Conservation (phyloP, 2,797 vertebrate species). For the Catharus ustulatus region DNA sequence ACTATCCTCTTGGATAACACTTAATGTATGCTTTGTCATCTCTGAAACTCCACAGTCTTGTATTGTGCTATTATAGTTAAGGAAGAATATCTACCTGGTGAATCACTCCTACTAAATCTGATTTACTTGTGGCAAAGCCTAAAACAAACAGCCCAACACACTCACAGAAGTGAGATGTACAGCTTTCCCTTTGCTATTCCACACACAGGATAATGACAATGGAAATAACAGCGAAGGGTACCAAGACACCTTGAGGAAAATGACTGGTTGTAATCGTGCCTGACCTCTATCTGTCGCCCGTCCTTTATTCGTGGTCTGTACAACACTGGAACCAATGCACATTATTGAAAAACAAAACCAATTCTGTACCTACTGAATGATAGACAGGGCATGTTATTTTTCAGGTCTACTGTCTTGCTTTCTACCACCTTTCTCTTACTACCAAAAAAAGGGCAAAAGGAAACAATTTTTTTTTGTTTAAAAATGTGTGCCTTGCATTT, state of each 20-base stretch:
- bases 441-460: constrained; percentile 58
- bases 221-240: constrained; percentile 25
- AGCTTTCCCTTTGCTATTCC: constrained; percentile 43
- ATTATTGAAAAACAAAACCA: constrained; percentile 70
- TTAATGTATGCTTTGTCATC: constrained; percentile 61
- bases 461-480: constrained; percentile 66
- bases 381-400: constrained; percentile 31
- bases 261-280: constrained; percentile 19
- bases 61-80: constrained; percentile 21
- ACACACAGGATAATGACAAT: constrained; percentile 42
- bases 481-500: constrained; percentile 65
- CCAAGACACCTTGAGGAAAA: constrained; percentile 36
- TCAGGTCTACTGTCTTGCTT: constrained; percentile 22
- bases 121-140: constrained; percentile 53
- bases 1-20: constrained; percentile 15
- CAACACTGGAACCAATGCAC: constrained; percentile 16
- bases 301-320: constrained; percentile 10
- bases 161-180: background rate
- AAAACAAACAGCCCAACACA: constrained; percentile 49
- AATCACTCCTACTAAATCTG: constrained; percentile 58
- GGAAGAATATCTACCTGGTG: constrained; percentile 40
- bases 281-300: constrained; percentile 45
- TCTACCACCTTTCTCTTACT: constrained; percentile 36
- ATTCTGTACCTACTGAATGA: constrained; percentile 33
- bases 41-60: constrained; percentile 1